Percentiles rank a stretch among this genome's conserved stretches.
phyloP scores from a whole-genome alignment of 2,113 vertebrate genomes.

The Lasiurus cinereus region DNA sequence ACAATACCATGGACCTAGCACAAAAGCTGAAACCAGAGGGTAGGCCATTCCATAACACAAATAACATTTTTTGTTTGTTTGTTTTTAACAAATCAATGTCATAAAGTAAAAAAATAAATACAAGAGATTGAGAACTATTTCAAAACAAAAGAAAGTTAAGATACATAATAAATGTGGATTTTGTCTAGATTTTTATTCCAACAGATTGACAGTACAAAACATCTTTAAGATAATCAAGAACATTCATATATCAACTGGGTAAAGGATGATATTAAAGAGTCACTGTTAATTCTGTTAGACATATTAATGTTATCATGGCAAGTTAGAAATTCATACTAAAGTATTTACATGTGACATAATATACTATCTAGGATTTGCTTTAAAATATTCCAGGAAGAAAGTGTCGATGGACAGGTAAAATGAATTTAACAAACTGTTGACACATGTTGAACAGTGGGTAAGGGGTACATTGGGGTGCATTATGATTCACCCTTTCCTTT shows the following conservation, averaged over 20 bases:
- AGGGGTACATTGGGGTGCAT: neutral
- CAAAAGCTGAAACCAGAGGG: neutral
- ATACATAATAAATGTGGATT: neutral
- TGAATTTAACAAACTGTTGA: neutral
- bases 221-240: slow-evolving; percentile 33
- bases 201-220: neutral
- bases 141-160: neutral
- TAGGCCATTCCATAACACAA: neutral
- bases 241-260: neutral
- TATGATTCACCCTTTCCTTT: neutral
- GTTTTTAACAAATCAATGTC: neutral
- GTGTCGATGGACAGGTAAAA: neutral
- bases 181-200: neutral
- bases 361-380: neutral
- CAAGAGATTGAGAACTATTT: neutral
- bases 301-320: neutral
- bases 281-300: neutral
- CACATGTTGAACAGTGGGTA: neutral
- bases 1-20: neutral
- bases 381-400: neutral
- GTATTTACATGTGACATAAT: neutral
- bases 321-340: neutral
- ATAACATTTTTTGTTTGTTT: slow-evolving; percentile 20
- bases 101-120: neutral
- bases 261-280: neutral